These are phyloP conservation scores for Anorthoa munda DNA, from an alignment of 2,888 invertebrate genomes.

Conservation along the genomic window DNA sequence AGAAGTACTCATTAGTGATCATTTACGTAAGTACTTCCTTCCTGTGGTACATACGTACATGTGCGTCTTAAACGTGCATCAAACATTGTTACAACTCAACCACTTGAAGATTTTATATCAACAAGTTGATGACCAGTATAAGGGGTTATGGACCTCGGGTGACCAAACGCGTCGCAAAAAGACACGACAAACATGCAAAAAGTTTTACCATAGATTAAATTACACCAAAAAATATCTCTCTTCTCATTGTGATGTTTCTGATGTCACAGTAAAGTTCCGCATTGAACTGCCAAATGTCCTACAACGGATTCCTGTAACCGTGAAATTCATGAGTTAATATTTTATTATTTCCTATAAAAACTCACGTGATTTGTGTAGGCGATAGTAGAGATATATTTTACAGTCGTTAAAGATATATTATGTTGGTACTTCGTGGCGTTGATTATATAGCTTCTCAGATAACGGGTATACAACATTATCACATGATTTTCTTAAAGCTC, in stretches of 20 bases:
- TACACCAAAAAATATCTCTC: neutral
- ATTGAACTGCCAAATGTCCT: conserved; percentile 37
- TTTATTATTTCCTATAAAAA: conserved; percentile 56
- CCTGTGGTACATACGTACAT: neutral
- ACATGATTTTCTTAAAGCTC: conserved; percentile 61
- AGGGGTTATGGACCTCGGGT: conserved; percentile 7
- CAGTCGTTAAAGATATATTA: conserved; percentile 43
- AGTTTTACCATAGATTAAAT: neutral
- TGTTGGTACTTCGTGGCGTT: conserved; percentile 31
- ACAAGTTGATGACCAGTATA: conserved; percentile 2
- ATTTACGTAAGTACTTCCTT: conserved; percentile 12
- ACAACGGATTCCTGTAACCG: conserved; percentile 27
- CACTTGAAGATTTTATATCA: neutral
- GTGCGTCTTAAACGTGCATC: neutral
- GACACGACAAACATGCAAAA: neutral
- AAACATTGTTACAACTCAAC: neutral
- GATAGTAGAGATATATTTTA: conserved; percentile 53
- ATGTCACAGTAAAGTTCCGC: conserved; percentile 36
- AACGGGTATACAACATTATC: conserved; percentile 56
- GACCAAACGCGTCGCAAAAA: conserved; percentile 7
- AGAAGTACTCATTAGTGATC: conserved; percentile 25
- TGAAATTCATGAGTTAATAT: conserved; percentile 31
- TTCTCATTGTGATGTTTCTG: conserved; percentile 1
- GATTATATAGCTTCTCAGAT: conserved; percentile 59
- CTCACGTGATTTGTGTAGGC: conserved; percentile 66